Base-by-base conservation (phyloP, 2,888 invertebrate species). In the Fragum fragum region DNA sequence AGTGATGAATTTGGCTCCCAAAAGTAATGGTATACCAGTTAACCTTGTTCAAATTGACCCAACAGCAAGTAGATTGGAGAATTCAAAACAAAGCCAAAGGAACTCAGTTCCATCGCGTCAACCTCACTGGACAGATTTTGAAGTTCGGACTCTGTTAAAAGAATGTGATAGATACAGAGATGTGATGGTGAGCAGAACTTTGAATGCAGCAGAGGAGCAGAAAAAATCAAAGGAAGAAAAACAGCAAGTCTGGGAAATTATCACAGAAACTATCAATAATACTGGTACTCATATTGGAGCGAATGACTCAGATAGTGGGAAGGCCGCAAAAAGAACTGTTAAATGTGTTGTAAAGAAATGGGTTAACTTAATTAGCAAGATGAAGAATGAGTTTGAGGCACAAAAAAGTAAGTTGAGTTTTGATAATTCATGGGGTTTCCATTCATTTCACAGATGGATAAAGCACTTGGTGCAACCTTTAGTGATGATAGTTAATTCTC, bases 361-460 rank as follows among this genome's bases (percentile, higher is more conserved):
- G 73, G 73, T 73, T 3, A 73, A 73, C 73, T 28, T 73, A 14
- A 39, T 73, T n/a, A 73, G 61, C 53, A 73, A 73, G 28, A 73
- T 73, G 73, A 63, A 29, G 26, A 14, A 29, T 42, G 73, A 73
- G 26, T 14, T 73, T 16, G 73, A 47, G 9, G n/a, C n/a, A 29
- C 29, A 32, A n/a, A 63, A 23, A 32, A 42, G 73, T 73, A 66
- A 63, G 63, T 47, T 16, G n/a, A n/a, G n/a, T n/a, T n/a, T n/a
- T n/a, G n/a, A n/a, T n/a, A n/a, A n/a, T n/a, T n/a, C n/a, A n/a
- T n/a, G n/a, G n/a, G n/a, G n/a, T n/a, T n/a, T n/a, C n/a, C n/a
- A n/a, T n/a, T n/a, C n/a, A n/a, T n/a, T n/a, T n/a, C n/a, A n/a
- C n/a, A n/a, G n/a, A n/a, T n/a, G n/a, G n/a, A n/a, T n/a, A n/a